Evolutionary conservation across 2,113 vertebrate genomes (phyloP).

Genomic region (Neotragus pygmaeus): DNA sequence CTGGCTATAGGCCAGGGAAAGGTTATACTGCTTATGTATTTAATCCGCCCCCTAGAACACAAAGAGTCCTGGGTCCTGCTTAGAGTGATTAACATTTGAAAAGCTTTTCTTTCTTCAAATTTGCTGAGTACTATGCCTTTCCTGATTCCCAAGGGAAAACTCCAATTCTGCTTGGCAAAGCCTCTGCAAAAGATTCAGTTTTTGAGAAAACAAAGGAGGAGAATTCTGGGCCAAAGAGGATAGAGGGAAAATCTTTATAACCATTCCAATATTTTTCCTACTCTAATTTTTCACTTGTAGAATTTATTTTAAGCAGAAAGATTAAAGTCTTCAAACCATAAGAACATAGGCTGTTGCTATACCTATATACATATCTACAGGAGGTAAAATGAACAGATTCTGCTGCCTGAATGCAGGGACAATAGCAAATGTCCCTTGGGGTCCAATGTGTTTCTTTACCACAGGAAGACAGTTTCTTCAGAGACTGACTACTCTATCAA

Average conservation of each 20-base stretch:
- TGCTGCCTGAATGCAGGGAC: neutral
- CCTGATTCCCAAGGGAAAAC: conserved; percentile 54
- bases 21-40: neutral
- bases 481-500: neutral
- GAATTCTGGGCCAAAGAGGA: conserved; percentile 15
- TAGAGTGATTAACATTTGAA: conserved; percentile 63
- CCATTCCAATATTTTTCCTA: neutral
- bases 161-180: conserved; percentile 39
- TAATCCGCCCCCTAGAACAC: neutral
- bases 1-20: conserved; percentile 3
- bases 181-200: neutral
- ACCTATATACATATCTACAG: neutral
- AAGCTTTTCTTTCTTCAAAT: conserved; percentile 56
- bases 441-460: neutral
- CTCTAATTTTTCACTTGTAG: neutral
- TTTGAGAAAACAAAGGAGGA: conserved; percentile 45
- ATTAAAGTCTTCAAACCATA: neutral
- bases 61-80: neutral
- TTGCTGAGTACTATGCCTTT: conserved; percentile 12
- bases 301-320: neutral
- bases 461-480: neutral
- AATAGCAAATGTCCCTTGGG: neutral
- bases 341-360: neutral
- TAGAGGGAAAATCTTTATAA: conserved; percentile 16
- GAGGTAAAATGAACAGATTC: neutral